Evolutionary conservation across 2,888 invertebrate genomes (phyloP), one percentile per base, ranked within the genome.

Genomic region (Steinernema carpocapsae): DNA sequence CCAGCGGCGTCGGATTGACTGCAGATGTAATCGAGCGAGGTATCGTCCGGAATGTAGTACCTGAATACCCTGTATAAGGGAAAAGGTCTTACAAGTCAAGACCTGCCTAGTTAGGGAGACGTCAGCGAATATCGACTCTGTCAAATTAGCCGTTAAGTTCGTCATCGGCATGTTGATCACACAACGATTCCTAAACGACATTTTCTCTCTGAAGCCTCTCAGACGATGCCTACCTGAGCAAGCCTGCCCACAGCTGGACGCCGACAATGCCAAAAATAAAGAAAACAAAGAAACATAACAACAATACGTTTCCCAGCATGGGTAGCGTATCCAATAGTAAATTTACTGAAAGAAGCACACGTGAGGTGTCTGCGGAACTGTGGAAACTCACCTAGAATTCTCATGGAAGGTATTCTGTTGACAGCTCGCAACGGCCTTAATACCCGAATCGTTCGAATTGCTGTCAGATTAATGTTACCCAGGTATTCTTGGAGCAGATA

Each of bases 251-350:
- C 72, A 99, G 91, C 89, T 99, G 99, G 51, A 99, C 99, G 24
- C 99, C 99, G 84, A 99, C 94, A 88, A 99, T 99, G 82, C 99
- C 99, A 88, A 99, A 99, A 89, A 99, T 99, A 91, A 99, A 99
- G 92, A 99, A 99, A 77, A 99, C 99, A 91, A 99, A 99, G 91
- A 99, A 99, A 90, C 99, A 99, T 80, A 99, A 91, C 82, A 99
- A 91, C 74, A 91, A 88, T 72, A 99, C 99, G 90, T 99, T 99
- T 81, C 99, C 97, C 87, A 99, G 90, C 99, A 99, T 99, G 17
- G 99, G 99, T 82, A 99, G 91, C 6, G 99, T 99, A 90, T 99
- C 99, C 88, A 99, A 91, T 72, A 99, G 91, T 76, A 99, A 91
- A 95, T 97, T 99, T 84, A 99, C 99, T 88, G 97, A 91, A 86